Conservation (phyloP, 2,888 invertebrate genomes). For the Dexiosoma caninum region DNA sequence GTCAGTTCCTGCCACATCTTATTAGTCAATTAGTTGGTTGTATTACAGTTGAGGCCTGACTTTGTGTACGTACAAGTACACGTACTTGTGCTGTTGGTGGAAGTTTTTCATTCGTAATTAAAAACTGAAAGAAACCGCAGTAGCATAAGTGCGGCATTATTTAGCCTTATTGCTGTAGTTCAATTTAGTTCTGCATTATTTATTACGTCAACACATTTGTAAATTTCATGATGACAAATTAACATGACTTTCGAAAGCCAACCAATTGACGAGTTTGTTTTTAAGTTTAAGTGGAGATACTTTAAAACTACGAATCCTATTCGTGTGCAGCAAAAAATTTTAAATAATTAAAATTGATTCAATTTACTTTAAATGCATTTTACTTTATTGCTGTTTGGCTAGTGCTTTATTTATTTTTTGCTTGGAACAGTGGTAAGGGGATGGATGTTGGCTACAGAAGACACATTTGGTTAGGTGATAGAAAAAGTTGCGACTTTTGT, state of each 20-base stretch:
- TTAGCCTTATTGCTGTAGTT: slow-evolving; percentile 3
- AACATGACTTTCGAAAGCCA: slow-evolving; percentile 19
- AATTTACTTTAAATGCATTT: neutral
- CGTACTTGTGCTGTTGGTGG: neutral
- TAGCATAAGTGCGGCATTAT: slow-evolving; percentile 29
- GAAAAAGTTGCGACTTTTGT: too few relatives aligned
- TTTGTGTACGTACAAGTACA: slow-evolving; percentile 7
- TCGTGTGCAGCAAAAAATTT: neutral
- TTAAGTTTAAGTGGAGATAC: neutral
- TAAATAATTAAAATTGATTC: neutral
- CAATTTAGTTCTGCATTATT: neutral
- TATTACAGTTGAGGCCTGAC: neutral
- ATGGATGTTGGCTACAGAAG: too few relatives aligned
- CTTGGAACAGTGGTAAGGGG: too few relatives aligned
- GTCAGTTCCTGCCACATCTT: slow-evolving; percentile 34
- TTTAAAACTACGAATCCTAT: neutral
- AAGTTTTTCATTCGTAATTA: slow-evolving; percentile 22
- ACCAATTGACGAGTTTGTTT: slow-evolving; percentile 19
- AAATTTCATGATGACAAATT: slow-evolving; percentile 41
- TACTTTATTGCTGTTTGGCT: neutral
- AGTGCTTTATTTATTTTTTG: too few relatives aligned
- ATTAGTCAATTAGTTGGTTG: slow-evolving; percentile 34
- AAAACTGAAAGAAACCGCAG: slow-evolving; percentile 41
- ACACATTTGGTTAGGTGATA: too few relatives aligned
- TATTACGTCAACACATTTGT: slow-evolving; percentile 13